Conservation (phyloP, 2,888 invertebrate genomes). For the Urechis unicinctus region DNA sequence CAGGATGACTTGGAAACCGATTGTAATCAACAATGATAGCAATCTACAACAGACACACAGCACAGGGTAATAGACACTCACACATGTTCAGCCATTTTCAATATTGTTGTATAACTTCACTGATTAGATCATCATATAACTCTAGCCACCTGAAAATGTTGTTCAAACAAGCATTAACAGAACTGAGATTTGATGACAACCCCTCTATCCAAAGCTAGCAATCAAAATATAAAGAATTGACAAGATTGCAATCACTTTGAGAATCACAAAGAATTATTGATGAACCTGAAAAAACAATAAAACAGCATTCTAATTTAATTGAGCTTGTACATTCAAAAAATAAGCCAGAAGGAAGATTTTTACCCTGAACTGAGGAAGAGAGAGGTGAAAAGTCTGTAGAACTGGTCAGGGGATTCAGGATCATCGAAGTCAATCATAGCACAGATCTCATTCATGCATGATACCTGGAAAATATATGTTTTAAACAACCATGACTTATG, state of each 20-base stretch:
- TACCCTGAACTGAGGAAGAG: conserved; percentile 94
- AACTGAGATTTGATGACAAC: too few species aligned
- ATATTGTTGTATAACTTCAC: too few species aligned
- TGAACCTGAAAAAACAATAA: neutral
- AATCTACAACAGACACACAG: conserved; percentile 55
- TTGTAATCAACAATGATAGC: conserved; percentile 77
- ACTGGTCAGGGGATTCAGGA: conserved; percentile 88
- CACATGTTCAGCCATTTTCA: too few species aligned
- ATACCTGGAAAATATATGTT: conserved; percentile 56
- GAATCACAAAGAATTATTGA: neutral
- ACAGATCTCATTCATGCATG: conserved; percentile 80
- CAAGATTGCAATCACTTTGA: neutral
- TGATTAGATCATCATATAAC: too few species aligned
- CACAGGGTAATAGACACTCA: too few species aligned
- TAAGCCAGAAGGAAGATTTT: too few species aligned
- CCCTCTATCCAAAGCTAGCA: too few species aligned
- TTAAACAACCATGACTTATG: too few species aligned
- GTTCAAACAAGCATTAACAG: too few species aligned
- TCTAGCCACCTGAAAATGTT: too few species aligned
- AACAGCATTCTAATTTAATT: neutral
- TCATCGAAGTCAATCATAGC: conserved; percentile 89
- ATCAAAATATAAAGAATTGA: neutral
- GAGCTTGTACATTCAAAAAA: too few species aligned
- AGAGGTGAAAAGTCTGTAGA: conserved; percentile 93
- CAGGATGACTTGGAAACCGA: conserved; percentile 84